Evolutionary conservation across 2,888 invertebrate species (phyloP).

Genomic region (Neuroscelio doddi): DNA sequence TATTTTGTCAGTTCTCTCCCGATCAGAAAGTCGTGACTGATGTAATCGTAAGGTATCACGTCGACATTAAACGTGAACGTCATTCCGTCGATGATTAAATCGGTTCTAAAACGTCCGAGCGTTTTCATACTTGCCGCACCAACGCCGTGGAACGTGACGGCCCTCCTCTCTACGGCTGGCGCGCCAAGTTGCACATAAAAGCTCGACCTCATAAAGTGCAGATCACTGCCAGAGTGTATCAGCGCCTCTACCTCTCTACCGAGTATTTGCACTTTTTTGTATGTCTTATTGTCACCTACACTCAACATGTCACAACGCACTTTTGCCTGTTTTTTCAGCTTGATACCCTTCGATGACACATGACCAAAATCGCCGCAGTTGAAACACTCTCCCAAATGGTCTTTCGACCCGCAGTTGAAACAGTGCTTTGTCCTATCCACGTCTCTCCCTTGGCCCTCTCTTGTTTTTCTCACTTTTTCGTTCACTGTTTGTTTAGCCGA

Average conservation of each 20-base stretch:
- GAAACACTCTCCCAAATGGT: constrained; percentile 39
- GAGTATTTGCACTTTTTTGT: constrained; percentile 23
- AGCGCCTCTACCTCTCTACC: constrained; percentile 20
- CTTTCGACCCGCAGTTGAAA: constrained; percentile 20
- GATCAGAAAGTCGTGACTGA: constrained; percentile 27
- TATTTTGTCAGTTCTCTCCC: constrained; percentile 39
- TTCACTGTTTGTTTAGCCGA: too few species aligned
- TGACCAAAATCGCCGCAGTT: constrained; percentile 34
- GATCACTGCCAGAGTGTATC: constrained; percentile 27
- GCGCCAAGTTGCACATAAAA: constrained; percentile 22
- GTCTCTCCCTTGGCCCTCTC: too few species aligned
- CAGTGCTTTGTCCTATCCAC: constrained; percentile 9
- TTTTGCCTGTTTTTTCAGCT: not conserved
- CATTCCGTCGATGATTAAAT: constrained; percentile 20
- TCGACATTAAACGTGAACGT: constrained; percentile 22
- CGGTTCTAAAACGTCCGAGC: constrained; percentile 22
- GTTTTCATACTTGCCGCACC: constrained; percentile 14
- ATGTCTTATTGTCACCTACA: constrained; percentile 27
- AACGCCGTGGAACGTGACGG: constrained; percentile 17
- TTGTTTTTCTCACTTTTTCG: too few species aligned
- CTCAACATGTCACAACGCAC: constrained; percentile 8
- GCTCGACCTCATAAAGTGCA: constrained; percentile 25
- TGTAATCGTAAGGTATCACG: constrained; percentile 29
- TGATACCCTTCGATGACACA: constrained; percentile 10
- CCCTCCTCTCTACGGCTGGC: constrained; percentile 7